These are phyloP conservation scores for Phymastichus coffea DNA, from an alignment of 1,140 invertebrate species.

Conservation along the genomic window DNA sequence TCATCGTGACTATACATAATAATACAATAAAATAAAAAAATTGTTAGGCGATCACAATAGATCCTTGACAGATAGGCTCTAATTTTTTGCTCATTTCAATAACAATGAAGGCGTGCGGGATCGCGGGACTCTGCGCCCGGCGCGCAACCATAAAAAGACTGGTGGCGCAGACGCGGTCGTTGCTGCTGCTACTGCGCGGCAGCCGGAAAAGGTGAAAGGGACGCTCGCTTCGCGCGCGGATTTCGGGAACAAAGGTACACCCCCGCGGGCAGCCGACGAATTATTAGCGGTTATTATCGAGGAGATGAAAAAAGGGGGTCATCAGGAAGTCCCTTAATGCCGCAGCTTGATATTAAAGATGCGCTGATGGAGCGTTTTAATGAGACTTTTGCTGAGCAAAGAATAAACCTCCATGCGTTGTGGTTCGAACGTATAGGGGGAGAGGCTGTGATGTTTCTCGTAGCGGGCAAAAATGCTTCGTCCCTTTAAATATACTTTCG, in stretches of 20 bases:
- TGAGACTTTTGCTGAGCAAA: no score
- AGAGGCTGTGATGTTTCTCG: no score
- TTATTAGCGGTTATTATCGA: slow-evolving; percentile 20
- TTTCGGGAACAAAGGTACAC: background rate
- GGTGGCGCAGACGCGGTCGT: background rate
- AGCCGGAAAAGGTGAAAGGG: slow-evolving; percentile 6
- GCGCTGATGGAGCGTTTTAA: slow-evolving; percentile 25
- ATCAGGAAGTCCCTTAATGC: slow-evolving; percentile 18
- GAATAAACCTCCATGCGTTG: no score
- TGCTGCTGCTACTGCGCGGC: background rate
- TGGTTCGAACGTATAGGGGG: no score
- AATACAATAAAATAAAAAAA: background rate
- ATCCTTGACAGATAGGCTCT: no score
- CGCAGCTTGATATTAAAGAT: slow-evolving; percentile 24
- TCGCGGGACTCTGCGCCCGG: no score
- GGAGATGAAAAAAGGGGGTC: background rate
- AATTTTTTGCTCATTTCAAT: background rate
- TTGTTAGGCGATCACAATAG: no score
- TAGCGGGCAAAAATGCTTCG: no score
- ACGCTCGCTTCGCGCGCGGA: background rate
- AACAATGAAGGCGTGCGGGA: background rate
- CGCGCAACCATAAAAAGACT: no score
- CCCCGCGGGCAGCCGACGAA: background rate
- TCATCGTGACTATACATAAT: slow-evolving; percentile 1
- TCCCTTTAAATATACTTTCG: no score